Conservation (phyloP, 2,113 vertebrate genomes). For the Scopus umbretta region DNA sequence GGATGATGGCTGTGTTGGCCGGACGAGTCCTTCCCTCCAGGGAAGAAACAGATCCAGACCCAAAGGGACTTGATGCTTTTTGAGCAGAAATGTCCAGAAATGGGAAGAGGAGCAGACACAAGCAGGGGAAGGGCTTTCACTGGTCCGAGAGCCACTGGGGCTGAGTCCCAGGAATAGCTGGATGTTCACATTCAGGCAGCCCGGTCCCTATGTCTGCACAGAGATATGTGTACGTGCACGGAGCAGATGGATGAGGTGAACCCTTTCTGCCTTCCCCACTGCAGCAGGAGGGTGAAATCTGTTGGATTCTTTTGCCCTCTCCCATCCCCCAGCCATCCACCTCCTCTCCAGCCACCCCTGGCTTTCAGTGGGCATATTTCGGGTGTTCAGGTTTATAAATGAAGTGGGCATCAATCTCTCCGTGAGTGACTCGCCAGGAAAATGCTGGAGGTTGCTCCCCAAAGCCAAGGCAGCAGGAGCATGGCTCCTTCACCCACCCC, state of each 20-base stretch:
- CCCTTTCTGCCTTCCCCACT: not conserved
- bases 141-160: accelerated
- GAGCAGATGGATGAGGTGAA: not conserved
- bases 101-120: not conserved
- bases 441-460: not conserved
- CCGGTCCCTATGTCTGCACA: not conserved
- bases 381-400: not conserved
- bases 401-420: not conserved
- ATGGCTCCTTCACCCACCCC: not conserved
- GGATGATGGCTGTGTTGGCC: not conserved
- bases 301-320: no score
- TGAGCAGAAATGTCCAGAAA: not conserved
- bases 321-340: not conserved
- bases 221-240: accelerated
- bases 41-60: not conserved
- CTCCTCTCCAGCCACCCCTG: not conserved
- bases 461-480: not conserved
- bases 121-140: not conserved
- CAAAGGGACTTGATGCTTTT: not conserved
- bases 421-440: not conserved
- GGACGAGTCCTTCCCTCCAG: accelerated
- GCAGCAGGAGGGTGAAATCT: not conserved
- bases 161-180: not conserved
- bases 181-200: not conserved
- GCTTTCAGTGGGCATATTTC: not conserved